A percentile compares a stretch with the other conserved stretches of the same genome.
Conservation (phyloP, 1,140 invertebrate genomes). For the Propsilocerus akamusi region DNA sequence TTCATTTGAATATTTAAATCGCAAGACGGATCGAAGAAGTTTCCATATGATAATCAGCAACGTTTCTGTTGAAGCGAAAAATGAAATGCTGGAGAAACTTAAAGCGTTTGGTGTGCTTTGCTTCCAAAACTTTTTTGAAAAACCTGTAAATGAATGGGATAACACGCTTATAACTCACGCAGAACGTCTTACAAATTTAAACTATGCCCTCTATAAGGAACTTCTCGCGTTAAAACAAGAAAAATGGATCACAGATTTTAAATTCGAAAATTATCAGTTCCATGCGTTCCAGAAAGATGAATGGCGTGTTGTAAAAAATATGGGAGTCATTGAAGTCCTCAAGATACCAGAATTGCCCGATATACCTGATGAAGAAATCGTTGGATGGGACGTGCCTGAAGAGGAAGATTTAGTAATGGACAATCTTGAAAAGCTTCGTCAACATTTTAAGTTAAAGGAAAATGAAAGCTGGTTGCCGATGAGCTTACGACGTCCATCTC, state of each 20-base stretch:
- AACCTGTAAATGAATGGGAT: not conserved
- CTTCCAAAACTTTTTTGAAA: not conserved
- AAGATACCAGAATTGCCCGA: not conserved
- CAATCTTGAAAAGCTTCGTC: not conserved
- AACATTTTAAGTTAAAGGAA: not conserved
- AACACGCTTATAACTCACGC: not conserved
- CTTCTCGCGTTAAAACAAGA: not conserved
- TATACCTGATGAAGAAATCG: not conserved
- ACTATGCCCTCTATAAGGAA: not conserved
- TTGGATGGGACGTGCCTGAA: not conserved
- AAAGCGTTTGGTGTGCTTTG: not conserved
- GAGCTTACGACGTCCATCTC: not conserved
- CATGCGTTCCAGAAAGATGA: not conserved
- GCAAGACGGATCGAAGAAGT: not conserved
- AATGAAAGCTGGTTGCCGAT: not conserved
- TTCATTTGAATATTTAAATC: not conserved
- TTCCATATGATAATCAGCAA: not conserved
- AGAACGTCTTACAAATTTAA: not conserved
- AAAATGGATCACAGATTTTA: not conserved
- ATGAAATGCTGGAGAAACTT: not conserved
- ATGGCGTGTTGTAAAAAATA: not conserved
- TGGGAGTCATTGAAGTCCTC: not conserved
- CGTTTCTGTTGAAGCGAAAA: not conserved
- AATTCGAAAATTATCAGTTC: not conserved
- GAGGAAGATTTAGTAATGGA: not conserved